Evolutionary conservation across 2,888 invertebrate genomes (phyloP), one percentile per base, ranked within the genome.

Genomic region (Mythimna loreyi): DNA sequence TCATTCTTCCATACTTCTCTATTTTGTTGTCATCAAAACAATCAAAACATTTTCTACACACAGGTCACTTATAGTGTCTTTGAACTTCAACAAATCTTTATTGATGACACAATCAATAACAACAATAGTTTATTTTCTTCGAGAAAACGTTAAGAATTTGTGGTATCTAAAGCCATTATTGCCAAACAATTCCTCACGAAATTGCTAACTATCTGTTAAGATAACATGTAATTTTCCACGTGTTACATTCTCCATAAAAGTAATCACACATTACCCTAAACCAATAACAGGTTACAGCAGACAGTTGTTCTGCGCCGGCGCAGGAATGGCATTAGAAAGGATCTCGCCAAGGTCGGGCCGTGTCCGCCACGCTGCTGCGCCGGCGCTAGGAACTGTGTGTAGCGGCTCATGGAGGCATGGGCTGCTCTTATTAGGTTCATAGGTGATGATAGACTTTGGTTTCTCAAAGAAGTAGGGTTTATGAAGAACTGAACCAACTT

Each of bases 241-340:
- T 28, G 64, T 55, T 40, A 50, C 19, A 56, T 57, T 47, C 60
- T 62, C 49, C 25, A 62, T 30, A 64, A 40, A 40, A 21, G 25
- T 11, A 67, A 68, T 53, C 45, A 67, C 47, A 68, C 25, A 67
- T 72, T 71, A 56, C 36, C 56, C 58, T 63, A 65, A 40, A 60
- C 65, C 52, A 68, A 74, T 69, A 75, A 63, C 62, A 70, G 53
- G 62, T 66, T 76, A 47, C 33, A 58, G 19, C 62, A 45, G 59
- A 50, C 65, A 25, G 59, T 61, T 50, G 50, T 56, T 28, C 61
- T 47, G 47, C 60, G 52, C 67, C 50, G 75, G 75, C 75, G 62
- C 67, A 71, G 75, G 81, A 80, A 83, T 81, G 82, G 84, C 59
- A 83, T 87, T 87, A 87, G 87, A 87, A 87, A 86, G 87, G 87